Conservation (phyloP, 37 sponge, comb jelly and placozoan genomes). For the Chondrosia reniformis region DNA sequence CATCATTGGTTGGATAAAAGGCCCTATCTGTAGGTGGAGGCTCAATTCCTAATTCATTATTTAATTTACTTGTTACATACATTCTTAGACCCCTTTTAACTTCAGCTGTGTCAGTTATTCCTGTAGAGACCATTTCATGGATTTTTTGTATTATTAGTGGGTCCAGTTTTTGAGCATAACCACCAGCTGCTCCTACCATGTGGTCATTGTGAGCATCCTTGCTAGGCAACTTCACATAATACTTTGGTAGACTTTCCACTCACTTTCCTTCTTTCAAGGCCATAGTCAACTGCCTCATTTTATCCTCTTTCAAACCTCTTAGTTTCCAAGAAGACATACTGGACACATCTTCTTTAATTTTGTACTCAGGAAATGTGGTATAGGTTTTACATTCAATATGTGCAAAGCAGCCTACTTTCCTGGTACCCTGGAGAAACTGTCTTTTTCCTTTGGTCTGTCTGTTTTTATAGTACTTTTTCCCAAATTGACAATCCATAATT, state of each 20-base stretch:
- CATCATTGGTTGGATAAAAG: conserved; percentile 21
- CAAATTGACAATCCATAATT: conserved; percentile 21
- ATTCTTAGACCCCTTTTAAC: not conserved
- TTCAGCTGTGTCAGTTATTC: conserved; percentile 19
- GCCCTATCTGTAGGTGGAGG: not conserved
- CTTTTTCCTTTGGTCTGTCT: not conserved
- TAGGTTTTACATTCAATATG: not conserved
- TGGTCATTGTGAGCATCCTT: conserved; percentile 27
- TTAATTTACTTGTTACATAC: not conserved
- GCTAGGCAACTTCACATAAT: conserved; percentile 28
- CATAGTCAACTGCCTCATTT: not conserved
- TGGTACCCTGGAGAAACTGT: conserved; percentile 1
- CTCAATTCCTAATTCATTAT: not conserved
- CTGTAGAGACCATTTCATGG: conserved; percentile 16
- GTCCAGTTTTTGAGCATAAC: conserved; percentile 24
- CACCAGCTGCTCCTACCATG: not conserved
- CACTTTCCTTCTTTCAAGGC: not conserved
- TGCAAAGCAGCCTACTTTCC: conserved; percentile 27
- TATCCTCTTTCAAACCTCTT: not conserved
- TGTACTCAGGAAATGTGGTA: conserved; percentile 4
- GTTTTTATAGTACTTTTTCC: not conserved
- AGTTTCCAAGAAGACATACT: not conserved
- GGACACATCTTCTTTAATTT: not conserved
- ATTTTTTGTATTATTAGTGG: conserved; percentile 16
- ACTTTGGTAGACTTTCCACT: not conserved